phyloP scores from a whole-genome alignment of 2,797 vertebrate genomes.

The Pipistrellus nathusii region DNA sequence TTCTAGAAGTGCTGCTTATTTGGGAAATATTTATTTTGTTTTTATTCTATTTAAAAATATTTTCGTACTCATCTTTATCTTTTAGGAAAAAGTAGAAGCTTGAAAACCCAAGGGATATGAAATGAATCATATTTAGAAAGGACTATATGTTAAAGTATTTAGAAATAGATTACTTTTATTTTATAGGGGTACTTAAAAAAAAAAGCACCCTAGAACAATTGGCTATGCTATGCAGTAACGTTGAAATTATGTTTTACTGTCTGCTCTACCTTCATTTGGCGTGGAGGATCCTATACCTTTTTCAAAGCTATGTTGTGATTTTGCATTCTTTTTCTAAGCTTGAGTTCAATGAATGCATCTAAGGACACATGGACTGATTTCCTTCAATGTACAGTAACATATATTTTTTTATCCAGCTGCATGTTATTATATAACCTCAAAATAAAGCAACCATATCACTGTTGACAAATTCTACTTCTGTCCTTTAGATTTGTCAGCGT shows the following conservation, averaged over 20 bases:
- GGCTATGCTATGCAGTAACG: background rate
- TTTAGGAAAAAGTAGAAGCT: constrained; percentile 39
- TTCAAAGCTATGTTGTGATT: constrained; percentile 57
- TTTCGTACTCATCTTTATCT: constrained; percentile 46
- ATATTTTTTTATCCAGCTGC: constrained; percentile 79
- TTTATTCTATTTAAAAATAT: constrained; percentile 26
- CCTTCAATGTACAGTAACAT: constrained; percentile 78
- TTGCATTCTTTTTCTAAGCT: constrained; percentile 79
- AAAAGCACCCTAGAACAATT: background rate
- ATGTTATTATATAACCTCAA: constrained; percentile 84
- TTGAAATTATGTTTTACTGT: constrained; percentile 22
- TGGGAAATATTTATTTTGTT: constrained; percentile 38
- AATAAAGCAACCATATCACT: constrained; percentile 80
- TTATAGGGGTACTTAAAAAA: background rate
- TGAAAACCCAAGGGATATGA: constrained; percentile 8
- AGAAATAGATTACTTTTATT: background rate
- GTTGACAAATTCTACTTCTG: constrained; percentile 79
- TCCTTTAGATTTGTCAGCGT: constrained; percentile 80
- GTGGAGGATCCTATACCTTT: background rate
- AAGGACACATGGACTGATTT: constrained; percentile 82
- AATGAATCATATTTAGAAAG: constrained; percentile 46
- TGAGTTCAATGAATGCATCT: constrained; percentile 82
- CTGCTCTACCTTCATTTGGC: background rate
- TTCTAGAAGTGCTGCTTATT: constrained; percentile 25
- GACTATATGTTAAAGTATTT: constrained; percentile 36